These are phyloP conservation scores for Pterobdella sp. DNA, from an alignment of 2,888 invertebrate genomes.

Conservation along the genomic window DNA sequence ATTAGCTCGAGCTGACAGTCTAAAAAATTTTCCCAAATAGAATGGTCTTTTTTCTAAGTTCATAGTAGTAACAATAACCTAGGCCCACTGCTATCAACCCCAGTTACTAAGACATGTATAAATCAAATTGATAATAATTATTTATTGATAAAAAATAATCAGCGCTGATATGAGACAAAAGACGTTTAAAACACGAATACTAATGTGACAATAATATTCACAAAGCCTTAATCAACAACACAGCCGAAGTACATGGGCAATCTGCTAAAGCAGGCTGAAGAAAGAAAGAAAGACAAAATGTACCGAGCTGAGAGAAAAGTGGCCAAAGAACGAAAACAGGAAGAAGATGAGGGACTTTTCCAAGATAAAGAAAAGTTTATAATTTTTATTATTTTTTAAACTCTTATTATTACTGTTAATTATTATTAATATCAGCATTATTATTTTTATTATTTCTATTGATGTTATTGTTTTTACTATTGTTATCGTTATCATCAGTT, in stretches of 20 bases:
- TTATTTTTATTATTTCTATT: neutral
- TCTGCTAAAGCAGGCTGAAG: neutral
- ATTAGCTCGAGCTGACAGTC: too few species aligned
- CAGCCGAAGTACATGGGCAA: conserved; percentile 12
- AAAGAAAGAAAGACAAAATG: conserved; percentile 1
- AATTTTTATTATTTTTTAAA: neutral
- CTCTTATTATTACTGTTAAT: neutral
- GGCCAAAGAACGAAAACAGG: neutral
- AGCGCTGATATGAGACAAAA: too few species aligned
- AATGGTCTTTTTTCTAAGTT: too few species aligned
- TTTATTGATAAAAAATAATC: too few species aligned
- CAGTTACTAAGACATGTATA: too few species aligned
- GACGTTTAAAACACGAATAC: too few species aligned
- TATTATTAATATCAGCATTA: neutral
- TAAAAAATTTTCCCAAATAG: too few species aligned
- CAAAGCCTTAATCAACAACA: neutral
- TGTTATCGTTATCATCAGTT: neutral
- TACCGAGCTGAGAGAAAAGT: neutral
- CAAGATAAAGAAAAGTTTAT: neutral
- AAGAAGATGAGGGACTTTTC: conserved; percentile 7
- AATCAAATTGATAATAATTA: too few species aligned
- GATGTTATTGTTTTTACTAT: neutral
- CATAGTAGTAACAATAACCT: too few species aligned
- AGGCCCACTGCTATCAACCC: too few species aligned
- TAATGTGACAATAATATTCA: too few species aligned